Evolutionary conservation across 2,888 invertebrate species (phyloP).

Genomic region (Chloroclysta siterata): DNA sequence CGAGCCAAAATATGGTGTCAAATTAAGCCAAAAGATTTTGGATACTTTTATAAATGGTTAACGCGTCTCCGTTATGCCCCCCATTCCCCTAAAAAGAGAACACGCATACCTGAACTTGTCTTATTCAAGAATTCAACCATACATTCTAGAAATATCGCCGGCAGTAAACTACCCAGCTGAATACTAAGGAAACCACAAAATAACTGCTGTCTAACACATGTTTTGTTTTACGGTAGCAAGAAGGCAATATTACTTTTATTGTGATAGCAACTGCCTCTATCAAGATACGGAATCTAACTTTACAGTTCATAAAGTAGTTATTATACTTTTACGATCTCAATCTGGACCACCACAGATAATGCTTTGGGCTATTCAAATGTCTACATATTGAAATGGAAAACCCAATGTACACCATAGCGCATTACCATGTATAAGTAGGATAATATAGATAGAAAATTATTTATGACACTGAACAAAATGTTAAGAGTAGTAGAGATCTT

Average conservation of each 20-base stretch:
- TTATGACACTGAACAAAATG: no score
- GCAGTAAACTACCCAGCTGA: conserved; percentile 24
- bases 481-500: no score
- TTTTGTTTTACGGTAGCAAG: conserved; percentile 33
- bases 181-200: conserved; percentile 25
- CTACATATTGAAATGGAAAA: conserved; percentile 68
- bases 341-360: conserved; percentile 60
- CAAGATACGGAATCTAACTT: conserved; percentile 51
- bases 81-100: no score
- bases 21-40: no score
- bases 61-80: no score
- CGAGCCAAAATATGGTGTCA: no score
- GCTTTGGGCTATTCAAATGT: conserved; percentile 57
- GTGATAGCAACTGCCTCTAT: conserved; percentile 47
- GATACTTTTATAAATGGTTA: no score
- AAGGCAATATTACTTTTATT: conserved; percentile 36
- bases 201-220: conserved; percentile 31
- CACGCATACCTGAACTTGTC: background rate
- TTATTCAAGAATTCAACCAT: no score
- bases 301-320: conserved; percentile 52
- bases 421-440: no score
- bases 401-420: conserved; percentile 41
- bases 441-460: no score
- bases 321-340: conserved; percentile 59
- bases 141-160: background rate